Percentiles rank a stretch among this genome's conserved stretches.
Conservation (phyloP, 2,888 invertebrate species). For the Bruchidius siliquastri region DNA sequence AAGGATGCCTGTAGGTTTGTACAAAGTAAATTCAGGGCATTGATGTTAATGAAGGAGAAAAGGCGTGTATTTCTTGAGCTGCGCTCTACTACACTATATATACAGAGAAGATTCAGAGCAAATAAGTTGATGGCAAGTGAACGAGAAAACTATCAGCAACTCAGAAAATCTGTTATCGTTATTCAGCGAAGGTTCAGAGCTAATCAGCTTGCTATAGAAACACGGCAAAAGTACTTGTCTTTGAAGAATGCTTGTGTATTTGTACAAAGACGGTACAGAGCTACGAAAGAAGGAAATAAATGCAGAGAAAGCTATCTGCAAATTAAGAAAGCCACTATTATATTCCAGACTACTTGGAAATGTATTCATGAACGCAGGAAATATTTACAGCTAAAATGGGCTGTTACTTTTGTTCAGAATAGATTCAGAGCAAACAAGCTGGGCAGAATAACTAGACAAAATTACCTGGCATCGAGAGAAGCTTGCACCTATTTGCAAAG, state of each 20-base stretch:
- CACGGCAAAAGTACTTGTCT: background rate
- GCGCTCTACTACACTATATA: constrained; percentile 30
- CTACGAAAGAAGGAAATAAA: constrained; percentile 32
- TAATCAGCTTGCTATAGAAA: constrained; percentile 2
- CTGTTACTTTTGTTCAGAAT: constrained; percentile 32
- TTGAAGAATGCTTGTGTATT: constrained; percentile 8
- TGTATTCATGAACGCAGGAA: no score
- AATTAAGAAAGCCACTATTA: no score
- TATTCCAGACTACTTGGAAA: no score
- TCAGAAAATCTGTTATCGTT: constrained; percentile 1
- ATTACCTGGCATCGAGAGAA: constrained; percentile 17
- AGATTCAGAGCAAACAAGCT: constrained; percentile 35
- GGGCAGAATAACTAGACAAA: constrained; percentile 27
- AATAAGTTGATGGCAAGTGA: constrained; percentile 22
- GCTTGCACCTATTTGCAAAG: constrained; percentile 17
- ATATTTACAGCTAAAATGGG: background rate
- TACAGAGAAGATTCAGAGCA: constrained; percentile 31
- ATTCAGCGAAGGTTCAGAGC: background rate
- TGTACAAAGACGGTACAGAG: constrained; percentile 34
- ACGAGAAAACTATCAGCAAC: constrained; percentile 11
- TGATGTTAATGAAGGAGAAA: constrained; percentile 24
- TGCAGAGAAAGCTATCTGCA: no score
- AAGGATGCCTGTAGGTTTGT: constrained; percentile 25
- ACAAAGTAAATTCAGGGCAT: constrained; percentile 39
- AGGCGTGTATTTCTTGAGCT: constrained; percentile 20